Percentiles rank a stretch among this genome's conserved stretches.
phyloP scores from a whole-genome alignment of 2,113 vertebrate species.

The Pelodiscus sinensis region DNA sequence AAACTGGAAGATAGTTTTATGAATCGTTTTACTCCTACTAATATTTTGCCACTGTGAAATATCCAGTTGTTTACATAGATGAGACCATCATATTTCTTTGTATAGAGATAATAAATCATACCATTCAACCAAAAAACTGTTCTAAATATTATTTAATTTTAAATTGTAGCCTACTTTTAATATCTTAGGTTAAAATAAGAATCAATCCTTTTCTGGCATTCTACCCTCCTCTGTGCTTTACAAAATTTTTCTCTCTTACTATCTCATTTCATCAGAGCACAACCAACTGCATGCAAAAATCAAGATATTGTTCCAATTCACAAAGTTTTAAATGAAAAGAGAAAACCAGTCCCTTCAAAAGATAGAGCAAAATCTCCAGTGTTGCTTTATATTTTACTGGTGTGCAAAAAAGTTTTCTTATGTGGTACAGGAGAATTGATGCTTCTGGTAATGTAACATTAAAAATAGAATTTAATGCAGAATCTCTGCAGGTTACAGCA shows the following conservation, averaged over 20 bases:
- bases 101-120: neutral
- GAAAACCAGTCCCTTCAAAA: constrained; percentile 1
- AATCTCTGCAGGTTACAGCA: constrained; percentile 43
- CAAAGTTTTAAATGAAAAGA: neutral
- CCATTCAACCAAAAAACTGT: neutral
- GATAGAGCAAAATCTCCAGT: neutral
- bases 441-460: neutral
- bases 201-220: constrained; percentile 13
- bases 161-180: neutral
- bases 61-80: neutral
- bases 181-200: constrained; percentile 1
- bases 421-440: constrained; percentile 17
- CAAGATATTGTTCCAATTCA: constrained; percentile 49
- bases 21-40: neutral
- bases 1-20: neutral
- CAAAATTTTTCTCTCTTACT: neutral
- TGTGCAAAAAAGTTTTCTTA: constrained; percentile 26
- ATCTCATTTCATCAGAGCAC: neutral
- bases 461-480: constrained; percentile 56
- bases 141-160: neutral
- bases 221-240: neutral
- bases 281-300: neutral
- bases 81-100: constrained; percentile 24
- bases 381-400: constrained; percentile 21
- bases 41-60: neutral